Percentiles rank a stretch among this genome's conserved stretches.
phyloP scores from a whole-genome alignment of 1,140 invertebrate species.

The Saccostrea cuccullata region DNA sequence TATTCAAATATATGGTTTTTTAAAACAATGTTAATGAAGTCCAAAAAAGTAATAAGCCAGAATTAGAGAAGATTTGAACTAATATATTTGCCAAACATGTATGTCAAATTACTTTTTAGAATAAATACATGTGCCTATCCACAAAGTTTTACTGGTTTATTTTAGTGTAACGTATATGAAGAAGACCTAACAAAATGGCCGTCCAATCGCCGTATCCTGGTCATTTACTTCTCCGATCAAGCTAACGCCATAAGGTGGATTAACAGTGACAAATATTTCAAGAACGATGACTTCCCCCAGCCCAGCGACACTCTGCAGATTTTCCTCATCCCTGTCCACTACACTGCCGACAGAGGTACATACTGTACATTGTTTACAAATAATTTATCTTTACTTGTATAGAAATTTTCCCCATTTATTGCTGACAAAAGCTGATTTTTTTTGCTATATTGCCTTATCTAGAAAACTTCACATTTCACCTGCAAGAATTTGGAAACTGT shows the following conservation, averaged over 20 bases:
- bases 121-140: too few relatives aligned
- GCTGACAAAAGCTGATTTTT: background rate
- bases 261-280: conserved; percentile 26
- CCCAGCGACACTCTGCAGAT: conserved; percentile 24
- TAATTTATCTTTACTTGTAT: too few relatives aligned
- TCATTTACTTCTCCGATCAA: background rate
- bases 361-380: background rate
- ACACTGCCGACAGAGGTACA: conserved; percentile 13
- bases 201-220: background rate
- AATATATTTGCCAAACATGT: too few relatives aligned
- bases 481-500: conserved; percentile 18
- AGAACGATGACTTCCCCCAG: conserved; percentile 2
- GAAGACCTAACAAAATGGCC: background rate
- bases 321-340: background rate
- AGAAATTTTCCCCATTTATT: too few relatives aligned
- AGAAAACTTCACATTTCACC: conserved; percentile 11
- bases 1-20: too few relatives aligned
- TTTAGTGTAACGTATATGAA: conserved; percentile 8
- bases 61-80: too few relatives aligned
- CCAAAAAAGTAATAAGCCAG: too few relatives aligned
- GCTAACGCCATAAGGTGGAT: background rate
- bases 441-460: background rate
- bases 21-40: too few relatives aligned
- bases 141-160: background rate
- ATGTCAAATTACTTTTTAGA: too few relatives aligned